Conservation (phyloP, 1,140 invertebrate species). For the Macrocentrus cingulum region DNA sequence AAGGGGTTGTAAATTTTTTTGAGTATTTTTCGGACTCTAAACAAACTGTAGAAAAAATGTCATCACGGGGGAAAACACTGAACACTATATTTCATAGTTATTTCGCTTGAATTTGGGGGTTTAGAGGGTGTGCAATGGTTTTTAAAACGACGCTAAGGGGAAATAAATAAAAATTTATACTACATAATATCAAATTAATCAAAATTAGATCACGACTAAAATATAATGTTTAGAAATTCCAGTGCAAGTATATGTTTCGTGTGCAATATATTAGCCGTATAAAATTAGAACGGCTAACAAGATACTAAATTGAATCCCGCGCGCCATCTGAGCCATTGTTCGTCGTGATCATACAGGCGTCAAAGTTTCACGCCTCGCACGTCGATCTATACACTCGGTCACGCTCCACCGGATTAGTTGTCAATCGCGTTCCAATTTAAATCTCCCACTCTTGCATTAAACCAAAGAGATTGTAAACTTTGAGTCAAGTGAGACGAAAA, state of each 20-base stretch:
- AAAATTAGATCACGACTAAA: not conserved
- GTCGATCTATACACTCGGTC: conserved; percentile 2
- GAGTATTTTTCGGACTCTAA: too few species aligned
- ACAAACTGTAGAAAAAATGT: too few species aligned
- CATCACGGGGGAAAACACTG: too few species aligned
- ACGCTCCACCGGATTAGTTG: conserved; percentile 8
- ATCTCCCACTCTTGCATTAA: not conserved
- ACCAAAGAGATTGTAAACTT: too few species aligned
- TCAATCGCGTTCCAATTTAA: conserved; percentile 22
- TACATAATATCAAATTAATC: conserved; percentile 5
- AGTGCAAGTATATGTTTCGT: not conserved
- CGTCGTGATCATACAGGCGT: not conserved
- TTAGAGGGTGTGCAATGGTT: too few species aligned
- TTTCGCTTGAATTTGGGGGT: too few species aligned
- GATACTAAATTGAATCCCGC: conserved; percentile 26
- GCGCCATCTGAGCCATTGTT: conserved; percentile 16
- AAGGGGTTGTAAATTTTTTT: too few species aligned
- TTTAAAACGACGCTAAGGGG: too few species aligned
- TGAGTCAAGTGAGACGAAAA: too few species aligned
- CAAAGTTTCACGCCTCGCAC: conserved; percentile 16
- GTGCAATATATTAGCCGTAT: not conserved
- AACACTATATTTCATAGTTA: too few species aligned
- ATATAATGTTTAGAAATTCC: not conserved
- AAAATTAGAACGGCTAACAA: conserved; percentile 23
- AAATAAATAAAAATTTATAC: not conserved